These are phyloP conservation scores for Rallus limicola DNA, from an alignment of 2,113 vertebrate species.

Conservation along the genomic window DNA sequence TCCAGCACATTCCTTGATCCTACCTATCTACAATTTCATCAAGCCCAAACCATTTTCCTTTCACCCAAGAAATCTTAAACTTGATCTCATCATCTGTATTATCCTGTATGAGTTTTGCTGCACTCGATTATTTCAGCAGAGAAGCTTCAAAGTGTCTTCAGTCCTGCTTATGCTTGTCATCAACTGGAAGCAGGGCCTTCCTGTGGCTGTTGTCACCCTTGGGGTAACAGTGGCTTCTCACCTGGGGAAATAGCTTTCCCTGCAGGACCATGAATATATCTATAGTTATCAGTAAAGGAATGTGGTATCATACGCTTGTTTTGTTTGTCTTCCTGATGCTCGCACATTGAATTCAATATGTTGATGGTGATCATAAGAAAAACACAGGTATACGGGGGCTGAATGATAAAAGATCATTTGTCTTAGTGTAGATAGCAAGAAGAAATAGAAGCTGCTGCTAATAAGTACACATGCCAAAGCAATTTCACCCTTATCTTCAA, in stretches of 20 bases:
- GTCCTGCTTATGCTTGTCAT: neutral
- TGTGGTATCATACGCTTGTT: neutral
- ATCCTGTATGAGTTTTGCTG: neutral
- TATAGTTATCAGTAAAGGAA: neutral
- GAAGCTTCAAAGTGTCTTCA: neutral
- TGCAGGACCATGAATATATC: neutral
- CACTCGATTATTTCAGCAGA: neutral
- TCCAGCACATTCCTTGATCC: neutral
- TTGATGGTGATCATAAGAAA: neutral
- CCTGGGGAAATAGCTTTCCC: neutral
- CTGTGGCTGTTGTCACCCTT: neutral
- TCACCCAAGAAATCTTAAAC: neutral
- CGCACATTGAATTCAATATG: neutral
- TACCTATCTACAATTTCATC: neutral
- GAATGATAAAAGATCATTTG: neutral
- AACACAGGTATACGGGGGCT: neutral
- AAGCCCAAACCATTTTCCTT: neutral
- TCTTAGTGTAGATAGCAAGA: neutral
- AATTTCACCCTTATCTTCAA: neutral
- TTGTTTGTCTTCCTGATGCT: neutral
- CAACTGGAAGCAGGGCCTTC: neutral
- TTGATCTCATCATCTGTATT: neutral
- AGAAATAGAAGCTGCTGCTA: constrained; percentile 1
- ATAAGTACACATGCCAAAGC: neutral
- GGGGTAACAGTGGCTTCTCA: fast-evolving